A percentile compares a stretch with the other conserved stretches of the same genome.
Evolutionary conservation across 2,888 invertebrate genomes (phyloP).

Genomic region (Nymphalis c-album): DNA sequence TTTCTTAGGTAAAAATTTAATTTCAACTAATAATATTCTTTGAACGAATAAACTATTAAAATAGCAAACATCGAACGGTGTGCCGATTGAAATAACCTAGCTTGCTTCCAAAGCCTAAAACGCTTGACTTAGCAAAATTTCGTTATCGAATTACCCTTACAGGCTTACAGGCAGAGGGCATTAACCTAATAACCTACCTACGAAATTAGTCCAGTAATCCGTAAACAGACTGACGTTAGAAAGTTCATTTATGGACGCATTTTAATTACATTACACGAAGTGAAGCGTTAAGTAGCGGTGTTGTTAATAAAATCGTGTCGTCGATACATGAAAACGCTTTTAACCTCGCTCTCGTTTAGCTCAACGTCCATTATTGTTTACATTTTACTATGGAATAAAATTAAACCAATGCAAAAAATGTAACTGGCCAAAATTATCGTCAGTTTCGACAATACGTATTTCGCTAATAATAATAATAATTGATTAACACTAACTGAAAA

Average conservation of each 20-base stretch:
- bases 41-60: no score
- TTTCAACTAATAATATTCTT: no score
- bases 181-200: slow-evolving; percentile 5
- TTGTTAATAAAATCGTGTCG: slow-evolving; percentile 25
- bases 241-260: neutral
- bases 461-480: no score
- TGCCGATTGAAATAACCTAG: neutral
- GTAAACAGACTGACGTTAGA: neutral
- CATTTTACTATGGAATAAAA: neutral
- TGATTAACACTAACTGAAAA: no score
- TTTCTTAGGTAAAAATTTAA: no score
- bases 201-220: neutral
- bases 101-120: neutral
- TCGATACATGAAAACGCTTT: slow-evolving; percentile 40
- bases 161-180: neutral
- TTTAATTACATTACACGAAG: neutral
- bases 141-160: neutral
- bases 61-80: neutral
- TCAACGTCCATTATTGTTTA: slow-evolving; percentile 12
- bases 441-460: no score
- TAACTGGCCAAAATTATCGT: no score
- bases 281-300: neutral
- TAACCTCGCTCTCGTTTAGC: slow-evolving; percentile 24
- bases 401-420: neutral
- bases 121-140: neutral